These are phyloP conservation scores for Noctua pronuba DNA, from an alignment of 2,888 invertebrate species.

Conservation along the genomic window DNA sequence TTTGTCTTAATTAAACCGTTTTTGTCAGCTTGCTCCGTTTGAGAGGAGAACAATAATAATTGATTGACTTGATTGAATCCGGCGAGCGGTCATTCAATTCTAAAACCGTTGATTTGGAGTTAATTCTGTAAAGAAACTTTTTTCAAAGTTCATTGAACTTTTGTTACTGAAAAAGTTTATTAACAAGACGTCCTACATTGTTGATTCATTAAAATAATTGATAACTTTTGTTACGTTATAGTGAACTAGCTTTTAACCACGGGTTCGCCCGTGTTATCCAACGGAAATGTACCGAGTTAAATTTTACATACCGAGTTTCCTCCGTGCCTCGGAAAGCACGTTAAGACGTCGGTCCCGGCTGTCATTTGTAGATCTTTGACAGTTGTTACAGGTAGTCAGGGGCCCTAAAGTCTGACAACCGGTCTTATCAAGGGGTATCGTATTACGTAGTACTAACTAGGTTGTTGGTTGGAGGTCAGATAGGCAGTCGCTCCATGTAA, in stretches of 20 bases:
- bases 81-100: neutral
- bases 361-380: too few species aligned
- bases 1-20: conserved; percentile 57
- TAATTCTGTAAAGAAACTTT: neutral
- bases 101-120: neutral
- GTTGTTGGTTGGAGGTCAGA: too few species aligned
- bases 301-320: too few species aligned
- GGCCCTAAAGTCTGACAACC: too few species aligned
- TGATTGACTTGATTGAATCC: conserved; percentile 30
- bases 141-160: neutral
- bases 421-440: too few species aligned
- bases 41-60: conserved; percentile 32
- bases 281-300: too few species aligned
- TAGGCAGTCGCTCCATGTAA: too few species aligned
- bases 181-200: neutral
- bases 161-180: neutral
- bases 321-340: too few species aligned
- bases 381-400: too few species aligned
- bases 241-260: neutral
- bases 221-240: neutral
- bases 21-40: conserved; percentile 42
- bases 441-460: too few species aligned
- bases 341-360: too few species aligned
- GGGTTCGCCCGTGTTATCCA: neutral
- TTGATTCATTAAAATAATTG: neutral